Evolutionary conservation across 1,140 invertebrate genomes (phyloP), one percentile per base, ranked within the genome.

Genomic region (Rhynchophorus ferrugineus): DNA sequence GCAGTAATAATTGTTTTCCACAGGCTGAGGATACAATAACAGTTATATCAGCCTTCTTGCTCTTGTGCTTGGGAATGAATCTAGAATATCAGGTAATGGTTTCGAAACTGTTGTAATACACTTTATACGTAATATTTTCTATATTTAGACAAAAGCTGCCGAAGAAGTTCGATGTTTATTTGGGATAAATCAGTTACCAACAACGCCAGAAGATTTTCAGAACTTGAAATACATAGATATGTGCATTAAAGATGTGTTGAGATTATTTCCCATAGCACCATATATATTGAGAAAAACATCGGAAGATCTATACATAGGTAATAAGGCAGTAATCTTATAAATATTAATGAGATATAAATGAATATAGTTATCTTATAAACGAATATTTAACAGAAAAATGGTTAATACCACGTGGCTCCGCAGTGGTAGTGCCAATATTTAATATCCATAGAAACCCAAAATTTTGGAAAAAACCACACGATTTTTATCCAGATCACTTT

Each of bases 191-290:
- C 43, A 16, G 18, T 22, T 38, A 9, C 8, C 46, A 11, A 20
- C 56, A 8, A 36, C 50, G 24, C 22, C 46, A 8, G 56, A 62
- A 22, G 39, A 57, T 17, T 13, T 61, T 18, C 13, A 45, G 3
- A 47, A 57, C 44, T 22, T 61, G 29, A 36, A 47, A 39, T 63
- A 59, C 45, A 34, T 61, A 13, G 58, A 56, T 16, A 63, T 60
- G 60, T 61, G 61, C 35, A 53, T 63, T 8, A 63, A 63, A 48
- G 61, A 63, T 17, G 33, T 38, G 1, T 19, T 60, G 34, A 52
- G 61, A 39, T 37, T 63, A 19, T 60, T 56, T 22, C 49, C 61
- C 7, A 56, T 61, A 13, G 61, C 46, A 14, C 61, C 60, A 18
- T 43, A 46, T 19, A 55, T 63, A 37, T 21, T 57, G 13, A 21